Base-by-base conservation (phyloP, 2,888 invertebrate genomes). In the Meta bourneti region DNA sequence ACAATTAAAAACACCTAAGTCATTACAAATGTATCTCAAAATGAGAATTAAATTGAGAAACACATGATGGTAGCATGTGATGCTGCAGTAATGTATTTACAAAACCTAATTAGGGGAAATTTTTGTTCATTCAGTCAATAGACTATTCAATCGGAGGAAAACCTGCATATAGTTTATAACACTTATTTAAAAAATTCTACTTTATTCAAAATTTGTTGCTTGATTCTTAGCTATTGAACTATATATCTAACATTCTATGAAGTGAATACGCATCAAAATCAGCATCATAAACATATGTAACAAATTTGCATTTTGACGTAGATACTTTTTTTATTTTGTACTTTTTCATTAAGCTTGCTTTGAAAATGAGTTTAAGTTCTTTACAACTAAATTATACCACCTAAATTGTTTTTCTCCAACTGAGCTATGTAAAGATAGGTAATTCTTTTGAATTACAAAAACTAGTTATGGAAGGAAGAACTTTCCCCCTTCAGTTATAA, bases 131-230 rank as follows among this genome's bases (percentile, higher is more conserved):
- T 77, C 51, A 70, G 69, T 54, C 51, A 49, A 77, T 19, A 75
- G 6, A 51, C 49, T 72, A 54, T 74, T 61, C 77, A 75, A 48
- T 72, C 20, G 77, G 70, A 69, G 77, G 19, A 85, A 85, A 51
- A 78, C 19, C 49, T 77, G 74, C 74, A 11, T 61, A 75, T 54
- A 84, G 34, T 84, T 52, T 20, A 72, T n/a, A 79, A 61, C 61
- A 61, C 16, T 61, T 52, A 71, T 20, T 82, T 71, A 34, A 83
- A 78, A 89, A 89, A 70, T 82, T 49, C 83, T 83, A 89, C 79
- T 83, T 34, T 19, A 72, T 83, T 61, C 69, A 89, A 89, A 89
- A 89, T 89, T 82, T 83, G 82, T 89, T 83, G 82, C 77, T 54
- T 49, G 19, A 54, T 84, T 34, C 34, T 84, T 49, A 78, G 8